Evolutionary conservation across 2,113 vertebrate species (phyloP).

Genomic region (Saguinus midas): DNA sequence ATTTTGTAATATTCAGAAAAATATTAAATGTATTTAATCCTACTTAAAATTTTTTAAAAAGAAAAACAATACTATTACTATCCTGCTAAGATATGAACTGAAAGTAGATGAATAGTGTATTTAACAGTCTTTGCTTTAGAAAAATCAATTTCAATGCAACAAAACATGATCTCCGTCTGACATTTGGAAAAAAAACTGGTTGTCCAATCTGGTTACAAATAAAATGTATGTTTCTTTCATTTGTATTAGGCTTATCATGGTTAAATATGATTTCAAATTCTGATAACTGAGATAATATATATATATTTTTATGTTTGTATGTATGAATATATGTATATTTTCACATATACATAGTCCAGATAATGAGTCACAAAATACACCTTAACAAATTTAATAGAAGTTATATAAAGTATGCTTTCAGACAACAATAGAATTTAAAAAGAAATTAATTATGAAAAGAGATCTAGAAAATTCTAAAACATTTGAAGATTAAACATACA

Average conservation of each 20-base stretch:
- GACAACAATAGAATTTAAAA: neutral
- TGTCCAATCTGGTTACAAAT: neutral
- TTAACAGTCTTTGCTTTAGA: neutral
- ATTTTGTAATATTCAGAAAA: conserved; percentile 24
- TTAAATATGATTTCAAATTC: neutral
- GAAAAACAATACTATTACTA: neutral
- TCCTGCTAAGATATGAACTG: neutral
- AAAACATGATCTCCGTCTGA: neutral
- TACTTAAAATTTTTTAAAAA: neutral
- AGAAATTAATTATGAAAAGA: neutral
- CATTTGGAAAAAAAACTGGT: neutral
- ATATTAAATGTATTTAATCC: neutral
- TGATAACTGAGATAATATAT: neutral
- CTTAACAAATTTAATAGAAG: neutral
- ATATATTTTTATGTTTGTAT: neutral
- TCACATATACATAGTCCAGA: neutral
- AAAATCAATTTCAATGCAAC: neutral
- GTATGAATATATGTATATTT: neutral
- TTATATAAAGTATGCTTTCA: neutral
- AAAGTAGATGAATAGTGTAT: neutral
- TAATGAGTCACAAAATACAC: neutral
- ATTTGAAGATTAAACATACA: neutral
- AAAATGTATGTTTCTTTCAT: neutral
- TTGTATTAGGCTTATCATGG: neutral
- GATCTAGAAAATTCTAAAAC: neutral